phyloP scores from a whole-genome alignment of 2,888 invertebrate genomes.

The Camptogramma bilineatum region DNA sequence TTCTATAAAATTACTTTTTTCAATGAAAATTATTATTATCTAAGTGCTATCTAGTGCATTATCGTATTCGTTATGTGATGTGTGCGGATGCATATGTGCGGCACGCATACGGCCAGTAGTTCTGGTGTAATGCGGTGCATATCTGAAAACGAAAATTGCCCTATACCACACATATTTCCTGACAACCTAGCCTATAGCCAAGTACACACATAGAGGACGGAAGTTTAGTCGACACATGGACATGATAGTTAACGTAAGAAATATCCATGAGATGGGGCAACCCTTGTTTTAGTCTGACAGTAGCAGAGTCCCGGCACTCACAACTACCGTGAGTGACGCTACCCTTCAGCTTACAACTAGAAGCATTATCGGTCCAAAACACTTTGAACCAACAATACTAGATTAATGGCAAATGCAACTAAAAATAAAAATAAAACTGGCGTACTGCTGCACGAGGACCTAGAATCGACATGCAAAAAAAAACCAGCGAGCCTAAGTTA shows the following conservation, averaged over 20 bases:
- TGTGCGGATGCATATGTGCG: constrained; percentile 86
- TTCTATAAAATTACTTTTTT: constrained; percentile 72
- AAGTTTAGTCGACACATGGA: constrained; percentile 82
- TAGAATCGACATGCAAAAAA: constrained; percentile 79
- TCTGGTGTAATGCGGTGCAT: constrained; percentile 86
- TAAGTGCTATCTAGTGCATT: constrained; percentile 85
- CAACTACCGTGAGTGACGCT: constrained; percentile 61
- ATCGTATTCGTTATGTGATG: constrained; percentile 82
- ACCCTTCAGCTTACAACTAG: constrained; percentile 67
- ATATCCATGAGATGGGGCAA: constrained; percentile 86
- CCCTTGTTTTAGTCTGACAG: constrained; percentile 80
- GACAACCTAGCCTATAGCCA: constrained; percentile 75
- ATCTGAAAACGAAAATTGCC: constrained; percentile 86
- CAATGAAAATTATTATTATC: constrained; percentile 76
- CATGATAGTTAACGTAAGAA: constrained; percentile 82
- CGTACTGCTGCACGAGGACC: constrained; percentile 70
- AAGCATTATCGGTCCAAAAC: constrained; percentile 59
- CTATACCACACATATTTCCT: constrained; percentile 85
- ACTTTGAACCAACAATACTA: constrained; percentile 58
- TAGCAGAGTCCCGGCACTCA: constrained; percentile 64
- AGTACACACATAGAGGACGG: constrained; percentile 80
- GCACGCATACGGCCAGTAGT: constrained; percentile 86
- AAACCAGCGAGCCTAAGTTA: constrained; percentile 72
- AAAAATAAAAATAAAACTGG: constrained; percentile 58
- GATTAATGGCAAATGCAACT: constrained; percentile 69